Evolutionary conservation across 2,888 invertebrate genomes (phyloP).

Genomic region (Morpho deidamia): DNA sequence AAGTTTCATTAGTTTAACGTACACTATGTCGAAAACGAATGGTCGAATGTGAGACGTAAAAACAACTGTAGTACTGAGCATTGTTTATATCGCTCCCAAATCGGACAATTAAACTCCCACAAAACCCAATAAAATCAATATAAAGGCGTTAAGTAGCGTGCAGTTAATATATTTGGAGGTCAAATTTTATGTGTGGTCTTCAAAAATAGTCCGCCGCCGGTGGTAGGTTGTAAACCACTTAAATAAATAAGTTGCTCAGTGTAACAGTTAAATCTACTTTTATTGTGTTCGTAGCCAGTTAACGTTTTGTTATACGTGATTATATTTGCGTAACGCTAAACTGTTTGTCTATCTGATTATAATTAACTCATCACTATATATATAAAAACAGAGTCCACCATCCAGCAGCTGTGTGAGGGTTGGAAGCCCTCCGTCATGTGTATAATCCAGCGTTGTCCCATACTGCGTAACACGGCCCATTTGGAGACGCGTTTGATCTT

Average conservation of each 20-base stretch:
- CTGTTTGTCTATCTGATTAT: too few relatives aligned
- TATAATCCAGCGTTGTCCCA: too few relatives aligned
- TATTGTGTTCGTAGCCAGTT: slow-evolving; percentile 54
- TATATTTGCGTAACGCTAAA: neutral
- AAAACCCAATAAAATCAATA: slow-evolving; percentile 32
- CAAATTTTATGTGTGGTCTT: slow-evolving; percentile 61
- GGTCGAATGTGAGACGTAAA: slow-evolving; percentile 8
- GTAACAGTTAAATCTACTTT: slow-evolving; percentile 52
- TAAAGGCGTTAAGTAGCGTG: slow-evolving; percentile 30
- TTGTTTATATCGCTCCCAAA: slow-evolving; percentile 18
- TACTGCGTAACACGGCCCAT: too few relatives aligned
- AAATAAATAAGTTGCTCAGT: slow-evolving; percentile 63
- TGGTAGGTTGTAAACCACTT: slow-evolving; percentile 57
- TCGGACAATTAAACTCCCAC: slow-evolving; percentile 29
- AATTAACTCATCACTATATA: too few relatives aligned
- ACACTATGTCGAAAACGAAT: neutral
- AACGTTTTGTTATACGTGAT: slow-evolving; percentile 46
- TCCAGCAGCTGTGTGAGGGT: too few relatives aligned
- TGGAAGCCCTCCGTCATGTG: too few relatives aligned
- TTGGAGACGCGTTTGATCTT: too few relatives aligned
- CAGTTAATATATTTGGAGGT: slow-evolving; percentile 32
- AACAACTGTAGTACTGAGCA: slow-evolving; percentile 17
- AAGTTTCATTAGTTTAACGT: neutral
- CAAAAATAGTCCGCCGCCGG: slow-evolving; percentile 37
- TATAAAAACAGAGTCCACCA: too few relatives aligned